Conservation (phyloP, 2,888 invertebrate genomes). For the Athalia rosae region DNA sequence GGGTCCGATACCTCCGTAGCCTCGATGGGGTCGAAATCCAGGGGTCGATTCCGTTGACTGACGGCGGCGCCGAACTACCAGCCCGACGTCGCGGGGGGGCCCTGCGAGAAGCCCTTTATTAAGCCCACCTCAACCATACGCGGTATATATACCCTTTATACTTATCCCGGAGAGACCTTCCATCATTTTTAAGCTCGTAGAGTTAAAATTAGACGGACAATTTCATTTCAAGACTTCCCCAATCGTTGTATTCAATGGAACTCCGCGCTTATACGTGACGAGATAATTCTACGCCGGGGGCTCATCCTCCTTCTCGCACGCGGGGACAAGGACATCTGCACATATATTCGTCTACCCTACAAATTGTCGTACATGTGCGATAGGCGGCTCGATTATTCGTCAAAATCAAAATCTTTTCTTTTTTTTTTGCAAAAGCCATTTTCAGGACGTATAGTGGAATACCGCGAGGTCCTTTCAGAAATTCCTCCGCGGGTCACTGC, state of each 20-base stretch:
- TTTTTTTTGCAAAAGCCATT: background rate
- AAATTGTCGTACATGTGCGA: too few relatives aligned
- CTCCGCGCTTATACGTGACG: slow-evolving; percentile 52
- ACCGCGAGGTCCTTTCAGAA: too few relatives aligned
- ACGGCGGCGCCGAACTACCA: slow-evolving; percentile 24
- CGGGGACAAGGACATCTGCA: background rate
- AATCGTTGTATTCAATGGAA: slow-evolving; percentile 50
- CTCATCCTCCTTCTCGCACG: background rate
- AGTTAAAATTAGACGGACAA: slow-evolving; percentile 70
- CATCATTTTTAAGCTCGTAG: slow-evolving; percentile 70
- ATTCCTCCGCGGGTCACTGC: too few relatives aligned
- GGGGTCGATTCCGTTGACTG: slow-evolving; percentile 45
- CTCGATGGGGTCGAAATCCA: slow-evolving; percentile 27
- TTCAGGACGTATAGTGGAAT: background rate
- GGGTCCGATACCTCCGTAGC: slow-evolving; percentile 32
- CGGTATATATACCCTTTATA: slow-evolving; percentile 37
- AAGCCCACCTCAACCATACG: slow-evolving; percentile 48
- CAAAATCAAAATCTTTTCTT: background rate
- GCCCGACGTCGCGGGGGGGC: slow-evolving; percentile 45
- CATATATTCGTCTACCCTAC: too few relatives aligned
- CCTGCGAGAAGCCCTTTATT: slow-evolving; percentile 51
- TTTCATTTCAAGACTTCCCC: slow-evolving; percentile 65
- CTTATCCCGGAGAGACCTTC: slow-evolving; percentile 66
- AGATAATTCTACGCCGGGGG: slow-evolving; percentile 62
- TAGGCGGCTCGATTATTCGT: background rate